Base-by-base conservation (phyloP, 35 echinoderm and acorn worm genomes). In the Hemicentrotus pulcherrimus region DNA sequence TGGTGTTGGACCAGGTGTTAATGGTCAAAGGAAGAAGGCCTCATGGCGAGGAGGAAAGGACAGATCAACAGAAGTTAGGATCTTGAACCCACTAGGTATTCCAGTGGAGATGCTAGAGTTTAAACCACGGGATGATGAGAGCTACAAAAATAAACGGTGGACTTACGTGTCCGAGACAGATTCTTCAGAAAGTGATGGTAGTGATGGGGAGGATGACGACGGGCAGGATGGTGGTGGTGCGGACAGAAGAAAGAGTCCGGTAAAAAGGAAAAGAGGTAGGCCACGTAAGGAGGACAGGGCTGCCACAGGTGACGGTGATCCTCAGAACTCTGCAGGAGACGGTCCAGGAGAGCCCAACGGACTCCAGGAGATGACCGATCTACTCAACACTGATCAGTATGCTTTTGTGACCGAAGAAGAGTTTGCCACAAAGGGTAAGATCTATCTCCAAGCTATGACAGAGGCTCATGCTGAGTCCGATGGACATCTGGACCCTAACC, bases 21-120 rank as follows among this genome's bases (percentile, higher is more conserved):
- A 10, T 16, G 24, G 32, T 30, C 88, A 22, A 32, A 33, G 46
- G 46, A 47, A 47, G 11, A 45, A 13, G 32, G 45, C 87, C 32
- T 41, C 12, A 5, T 90, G 88, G 88, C 88, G 32, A 90, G 88
- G 88, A 13, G 46, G 46, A 47, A 16, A n/a, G 32, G 88, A 90
- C 46, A 47, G 46, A 90, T 90, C 32, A 33, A 33, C 46, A 8
- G 88, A 90, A 47, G 88, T 47, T 16, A 33, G 32, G 9, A 90
- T 90, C 32, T 47, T 90, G 88, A 90, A 90, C 24, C 88, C 88
- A 9, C 88, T 90, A 28, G 32, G 88, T 30, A 90, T 90, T 32
- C 88, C 88, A 0, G 88, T 45, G 46, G 88, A 90, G 32, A 33
- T 90, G 32, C 88, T 90, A 19, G 88, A 90, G 32, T 90, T 90